Conservation (phyloP, 2,888 invertebrate species). For the Stenodema calcarata region DNA sequence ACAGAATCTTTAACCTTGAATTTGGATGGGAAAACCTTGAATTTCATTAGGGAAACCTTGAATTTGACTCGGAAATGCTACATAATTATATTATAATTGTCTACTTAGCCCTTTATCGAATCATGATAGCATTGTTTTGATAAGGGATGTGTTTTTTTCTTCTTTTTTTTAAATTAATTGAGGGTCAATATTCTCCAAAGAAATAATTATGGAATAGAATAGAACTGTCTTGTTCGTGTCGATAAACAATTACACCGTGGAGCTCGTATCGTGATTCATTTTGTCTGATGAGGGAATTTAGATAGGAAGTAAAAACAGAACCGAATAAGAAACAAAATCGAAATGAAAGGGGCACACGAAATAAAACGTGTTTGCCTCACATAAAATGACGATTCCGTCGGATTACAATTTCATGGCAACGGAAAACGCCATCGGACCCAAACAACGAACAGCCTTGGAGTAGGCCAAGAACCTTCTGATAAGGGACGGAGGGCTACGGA, state of each 20-base stretch:
- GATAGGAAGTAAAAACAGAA: too few species aligned
- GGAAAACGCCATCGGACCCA: background rate
- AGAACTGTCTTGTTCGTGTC: background rate
- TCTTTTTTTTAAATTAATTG: too few species aligned
- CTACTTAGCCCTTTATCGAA: too few species aligned
- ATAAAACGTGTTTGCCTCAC: background rate
- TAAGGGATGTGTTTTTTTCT: too few species aligned
- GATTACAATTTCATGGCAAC: conserved; percentile 12
- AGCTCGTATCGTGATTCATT: background rate
- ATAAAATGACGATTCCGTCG: background rate
- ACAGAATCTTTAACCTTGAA: too few species aligned
- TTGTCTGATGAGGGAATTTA: background rate
- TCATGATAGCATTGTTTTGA: too few species aligned
- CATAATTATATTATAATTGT: too few species aligned
- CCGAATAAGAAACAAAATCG: background rate
- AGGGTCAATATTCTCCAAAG: background rate
- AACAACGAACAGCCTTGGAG: conserved; percentile 6
- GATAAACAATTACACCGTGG: background rate
- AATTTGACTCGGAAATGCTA: too few species aligned
- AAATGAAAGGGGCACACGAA: background rate
- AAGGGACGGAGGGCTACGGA: background rate
- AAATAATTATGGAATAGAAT: background rate
- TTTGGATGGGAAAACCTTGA: too few species aligned
- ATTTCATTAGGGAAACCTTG: too few species aligned
- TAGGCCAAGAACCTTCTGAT: conserved; percentile 12